These are phyloP conservation scores for Hippocampus barbouri DNA, from an alignment of 2,113 vertebrate species.

Conservation along the genomic window DNA sequence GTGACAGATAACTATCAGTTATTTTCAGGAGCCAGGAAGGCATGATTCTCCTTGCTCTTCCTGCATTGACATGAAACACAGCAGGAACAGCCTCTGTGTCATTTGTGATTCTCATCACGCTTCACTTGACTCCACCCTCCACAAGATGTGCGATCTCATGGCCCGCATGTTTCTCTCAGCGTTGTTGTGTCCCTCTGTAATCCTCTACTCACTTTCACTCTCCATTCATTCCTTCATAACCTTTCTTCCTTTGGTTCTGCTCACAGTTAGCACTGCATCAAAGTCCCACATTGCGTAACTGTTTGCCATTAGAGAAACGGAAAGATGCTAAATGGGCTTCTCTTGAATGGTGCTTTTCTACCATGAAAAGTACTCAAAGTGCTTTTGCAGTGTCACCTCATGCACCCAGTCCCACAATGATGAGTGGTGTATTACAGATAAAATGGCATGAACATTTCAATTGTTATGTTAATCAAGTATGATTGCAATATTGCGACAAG, in stretches of 20 bases:
- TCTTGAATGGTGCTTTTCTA: not conserved
- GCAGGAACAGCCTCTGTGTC: not conserved
- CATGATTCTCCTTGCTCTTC: not conserved
- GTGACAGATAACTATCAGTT: not conserved
- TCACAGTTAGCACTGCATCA: constrained; percentile 14
- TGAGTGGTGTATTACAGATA: not conserved
- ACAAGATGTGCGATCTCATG: constrained; percentile 8
- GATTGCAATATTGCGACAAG: not conserved
- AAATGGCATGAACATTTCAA: not conserved
- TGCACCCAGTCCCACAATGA: constrained; percentile 32
- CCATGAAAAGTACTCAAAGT: constrained; percentile 16
- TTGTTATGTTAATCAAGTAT: not conserved
- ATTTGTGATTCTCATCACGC: constrained; percentile 20
- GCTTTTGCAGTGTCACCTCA: constrained; percentile 14
- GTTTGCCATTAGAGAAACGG: constrained; percentile 47
- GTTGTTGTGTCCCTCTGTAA: not conserved
- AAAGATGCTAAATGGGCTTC: constrained; percentile 49
- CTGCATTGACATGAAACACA: not conserved
- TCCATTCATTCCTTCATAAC: constrained; percentile 31
- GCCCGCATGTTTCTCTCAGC: constrained; percentile 5
- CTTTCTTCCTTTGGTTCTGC: constrained; percentile 27
- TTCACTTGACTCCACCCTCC: constrained; percentile 11
- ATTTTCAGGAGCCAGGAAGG: not conserved
- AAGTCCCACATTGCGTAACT: constrained; percentile 51
- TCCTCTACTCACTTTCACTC: not conserved